Evolutionary conservation across 1,140 invertebrate genomes (phyloP).

Genomic region (Drosophila parvula): DNA sequence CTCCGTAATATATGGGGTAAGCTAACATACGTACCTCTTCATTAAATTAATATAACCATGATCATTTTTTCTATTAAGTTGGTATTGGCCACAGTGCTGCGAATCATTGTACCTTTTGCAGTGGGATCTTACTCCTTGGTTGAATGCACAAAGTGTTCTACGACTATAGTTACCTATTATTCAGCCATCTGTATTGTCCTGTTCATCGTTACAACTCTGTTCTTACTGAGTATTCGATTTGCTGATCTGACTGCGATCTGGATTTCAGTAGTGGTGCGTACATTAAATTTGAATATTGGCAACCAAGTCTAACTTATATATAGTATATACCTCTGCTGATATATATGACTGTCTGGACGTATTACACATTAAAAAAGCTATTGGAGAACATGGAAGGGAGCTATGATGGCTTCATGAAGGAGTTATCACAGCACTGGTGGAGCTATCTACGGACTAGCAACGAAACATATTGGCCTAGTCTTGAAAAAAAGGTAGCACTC

Average conservation of each 20-base stretch:
- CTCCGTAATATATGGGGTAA: slow-evolving; percentile 27
- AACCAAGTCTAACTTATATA: not conserved
- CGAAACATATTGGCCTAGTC: slow-evolving; percentile 22
- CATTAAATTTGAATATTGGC: no score
- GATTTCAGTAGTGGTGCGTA: slow-evolving; percentile 36
- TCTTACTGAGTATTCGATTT: slow-evolving; percentile 27
- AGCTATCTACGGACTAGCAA: slow-evolving; percentile 10
- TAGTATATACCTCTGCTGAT: slow-evolving; percentile 43
- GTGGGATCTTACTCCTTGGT: not conserved
- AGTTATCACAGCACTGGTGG: slow-evolving; percentile 3
- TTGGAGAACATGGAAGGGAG: not conserved
- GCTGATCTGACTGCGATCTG: slow-evolving; percentile 23
- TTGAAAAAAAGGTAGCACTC: slow-evolving; percentile 37
- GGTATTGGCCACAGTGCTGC: slow-evolving; percentile 23
- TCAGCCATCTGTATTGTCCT: not conserved
- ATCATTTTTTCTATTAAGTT: slow-evolving; percentile 16
- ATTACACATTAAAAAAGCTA: not conserved
- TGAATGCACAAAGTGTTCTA: not conserved
- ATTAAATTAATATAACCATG: no score
- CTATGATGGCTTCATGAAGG: not conserved
- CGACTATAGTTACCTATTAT: not conserved
- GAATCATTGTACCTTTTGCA: slow-evolving; percentile 16
- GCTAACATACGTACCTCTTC: not conserved
- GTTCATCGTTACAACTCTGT: slow-evolving; percentile 10
- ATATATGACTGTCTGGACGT: not conserved